Percentiles rank a stretch among this genome's conserved stretches.
phyloP scores from a whole-genome alignment of 1,140 invertebrate species.

The Drosophila malerkotliana region DNA sequence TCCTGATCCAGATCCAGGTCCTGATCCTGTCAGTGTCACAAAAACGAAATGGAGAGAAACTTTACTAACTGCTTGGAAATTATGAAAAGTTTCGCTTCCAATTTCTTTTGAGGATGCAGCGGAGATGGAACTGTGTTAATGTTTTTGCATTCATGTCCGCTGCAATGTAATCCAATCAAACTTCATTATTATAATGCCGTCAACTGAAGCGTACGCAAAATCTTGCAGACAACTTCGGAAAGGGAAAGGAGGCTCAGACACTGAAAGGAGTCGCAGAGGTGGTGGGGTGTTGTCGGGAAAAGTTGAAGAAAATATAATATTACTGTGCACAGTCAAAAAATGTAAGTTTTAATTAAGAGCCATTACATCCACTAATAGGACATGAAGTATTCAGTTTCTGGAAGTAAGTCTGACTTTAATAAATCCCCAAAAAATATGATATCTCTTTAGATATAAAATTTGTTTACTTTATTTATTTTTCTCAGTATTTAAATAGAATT shows the following conservation, averaged over 20 bases:
- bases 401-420: no score
- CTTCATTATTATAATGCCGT: constrained; percentile 80
- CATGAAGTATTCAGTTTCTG: constrained; percentile 4
- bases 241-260: constrained; percentile 12
- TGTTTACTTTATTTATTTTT: constrained; percentile 2
- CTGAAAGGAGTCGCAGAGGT: constrained; percentile 6
- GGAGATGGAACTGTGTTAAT: constrained; percentile 68
- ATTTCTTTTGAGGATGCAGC: constrained; percentile 54
- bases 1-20: not conserved
- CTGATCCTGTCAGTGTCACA: constrained; percentile 31
- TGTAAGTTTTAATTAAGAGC: not conserved
- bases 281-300: constrained; percentile 13
- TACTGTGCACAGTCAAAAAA: constrained; percentile 39
- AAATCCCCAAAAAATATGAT: no score
- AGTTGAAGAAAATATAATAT: constrained; percentile 76
- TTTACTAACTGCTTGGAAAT: constrained; percentile 75
- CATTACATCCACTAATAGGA: not conserved
- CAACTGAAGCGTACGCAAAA: constrained; percentile 74
- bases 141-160: constrained; percentile 77
- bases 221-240: constrained; percentile 30
- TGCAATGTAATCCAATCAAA: constrained; percentile 81
- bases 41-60: constrained; percentile 42
- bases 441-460: no score
- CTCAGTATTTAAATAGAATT: constrained; percentile 68
- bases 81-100: constrained; percentile 73